Evolutionary conservation across 2,797 vertebrate species (phyloP), one percentile per base, ranked within the genome.

Genomic region (Oryzias dopingdopingensis): DNA sequence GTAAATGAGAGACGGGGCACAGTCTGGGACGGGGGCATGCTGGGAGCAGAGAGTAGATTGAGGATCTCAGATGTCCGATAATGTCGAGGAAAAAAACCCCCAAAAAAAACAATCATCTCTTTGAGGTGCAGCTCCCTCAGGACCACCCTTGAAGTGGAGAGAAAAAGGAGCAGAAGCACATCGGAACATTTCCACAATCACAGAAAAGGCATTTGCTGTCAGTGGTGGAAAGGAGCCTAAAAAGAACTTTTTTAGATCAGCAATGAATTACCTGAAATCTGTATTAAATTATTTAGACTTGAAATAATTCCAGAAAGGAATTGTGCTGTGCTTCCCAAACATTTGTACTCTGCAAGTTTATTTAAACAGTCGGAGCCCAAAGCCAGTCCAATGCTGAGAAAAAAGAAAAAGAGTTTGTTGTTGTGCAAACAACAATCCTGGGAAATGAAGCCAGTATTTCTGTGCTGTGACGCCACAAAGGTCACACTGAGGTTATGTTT

Each of bases 21-120:
- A 72, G 75, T 78, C 49, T 73, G 80, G 72, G 62, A 74, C 32
- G 6, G 70, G 20, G 57, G 56, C 43, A 29, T 2, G 37, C 60
- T 61, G 64, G 10, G 49, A 71, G 65, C 41, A 48, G 23, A 40
- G 56, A 26, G 56, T 54, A 51, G 23, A 73, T 63, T 15, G 14
- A 72, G 69, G 55, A 79, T 81, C 85, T 90, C 86, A 69, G 77
- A 85, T 91, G 84, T 86, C 85, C 71, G 72, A 86, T 84, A 86
- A 85, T 84, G 82, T 83, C 69, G 43, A 63, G 42, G 77, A 32
- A 32, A 12, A 37, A 5, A 6, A 26, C 1, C 18, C 8, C 18
- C 18, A 18, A 18, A 18, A 18, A 72, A 85, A 80, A 90, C 85
- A 90, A 82, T 83, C 62, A 62, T 70, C 69, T 55, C 71, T 62